Conservation (phyloP, 1,140 invertebrate genomes). For the Tribolium madens region DNA sequence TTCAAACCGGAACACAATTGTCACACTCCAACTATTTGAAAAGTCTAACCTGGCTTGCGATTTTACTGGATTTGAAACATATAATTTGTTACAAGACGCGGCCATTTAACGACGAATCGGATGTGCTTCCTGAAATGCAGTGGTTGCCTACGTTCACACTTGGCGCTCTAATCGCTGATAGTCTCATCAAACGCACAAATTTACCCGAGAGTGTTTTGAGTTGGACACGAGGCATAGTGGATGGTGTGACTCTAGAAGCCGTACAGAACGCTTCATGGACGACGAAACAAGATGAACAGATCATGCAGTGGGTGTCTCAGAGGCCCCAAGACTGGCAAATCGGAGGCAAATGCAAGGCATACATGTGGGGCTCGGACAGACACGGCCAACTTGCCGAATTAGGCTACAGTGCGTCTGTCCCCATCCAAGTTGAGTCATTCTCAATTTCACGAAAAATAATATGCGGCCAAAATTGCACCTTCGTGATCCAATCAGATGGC, state of each 20-base stretch:
- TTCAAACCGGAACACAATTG: constrained; percentile 73
- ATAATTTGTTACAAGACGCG: constrained; percentile 68
- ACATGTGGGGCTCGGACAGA: constrained; percentile 75
- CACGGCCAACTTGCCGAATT: constrained; percentile 76
- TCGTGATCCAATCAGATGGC: constrained; percentile 73
- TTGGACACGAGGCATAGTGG: constrained; percentile 50
- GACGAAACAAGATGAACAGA: constrained; percentile 72
- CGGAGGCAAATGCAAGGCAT: constrained; percentile 74
- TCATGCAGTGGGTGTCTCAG: constrained; percentile 75
- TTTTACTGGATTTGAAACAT: constrained; percentile 71
- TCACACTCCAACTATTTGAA: constrained; percentile 74
- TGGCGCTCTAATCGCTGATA: constrained; percentile 70
- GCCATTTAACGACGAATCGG: constrained; percentile 65
- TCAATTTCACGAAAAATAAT: constrained; percentile 71
- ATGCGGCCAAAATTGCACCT: constrained; percentile 78
- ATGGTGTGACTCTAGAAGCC: constrained; percentile 62
- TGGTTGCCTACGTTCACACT: constrained; percentile 73
- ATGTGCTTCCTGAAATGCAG: constrained; percentile 69
- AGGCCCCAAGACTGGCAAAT: constrained; percentile 77
- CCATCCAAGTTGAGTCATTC: constrained; percentile 67
- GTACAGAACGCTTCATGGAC: constrained; percentile 70
- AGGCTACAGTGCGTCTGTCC: constrained; percentile 66
- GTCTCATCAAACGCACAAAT: constrained; percentile 67
- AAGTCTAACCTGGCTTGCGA: constrained; percentile 70
- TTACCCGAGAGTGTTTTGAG: constrained; percentile 62